Percentiles rank a stretch among this genome's conserved stretches.
These are phyloP conservation scores for Spermophilus dauricus DNA, from an alignment of 2,113 vertebrate genomes.

Conservation along the genomic window DNA sequence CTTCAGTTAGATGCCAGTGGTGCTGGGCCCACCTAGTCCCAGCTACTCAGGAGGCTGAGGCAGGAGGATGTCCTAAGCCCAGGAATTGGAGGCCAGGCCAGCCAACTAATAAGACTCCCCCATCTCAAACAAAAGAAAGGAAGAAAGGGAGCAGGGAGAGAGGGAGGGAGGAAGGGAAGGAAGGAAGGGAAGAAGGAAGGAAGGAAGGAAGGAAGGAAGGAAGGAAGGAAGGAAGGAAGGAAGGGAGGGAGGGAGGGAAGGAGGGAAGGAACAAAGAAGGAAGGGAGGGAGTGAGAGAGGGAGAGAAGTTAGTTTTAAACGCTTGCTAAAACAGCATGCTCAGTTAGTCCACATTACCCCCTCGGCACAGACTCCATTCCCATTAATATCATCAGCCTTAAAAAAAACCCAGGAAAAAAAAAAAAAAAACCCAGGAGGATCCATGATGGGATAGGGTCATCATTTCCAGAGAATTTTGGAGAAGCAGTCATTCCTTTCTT, in stretches of 20 bases:
- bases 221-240: too few relatives aligned
- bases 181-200: too few relatives aligned
- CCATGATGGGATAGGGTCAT: too few relatives aligned
- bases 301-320: background rate
- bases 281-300: rapidly evolving
- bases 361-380: background rate
- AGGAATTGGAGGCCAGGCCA: background rate
- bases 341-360: background rate
- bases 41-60: background rate
- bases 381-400: too few relatives aligned
- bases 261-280: background rate
- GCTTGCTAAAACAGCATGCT: too few relatives aligned
- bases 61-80: background rate
- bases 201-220: background rate
- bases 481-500: background rate
- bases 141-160: background rate
- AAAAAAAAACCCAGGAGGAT: background rate
- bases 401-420: background rate
- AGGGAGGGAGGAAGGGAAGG: background rate
- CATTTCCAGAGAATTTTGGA: background rate
- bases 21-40: background rate
- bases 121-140: background rate
- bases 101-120: background rate
- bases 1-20: background rate
- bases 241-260: too few relatives aligned